Conservation (phyloP, 2,888 invertebrate species). For the Lasioglossum figueresi region DNA sequence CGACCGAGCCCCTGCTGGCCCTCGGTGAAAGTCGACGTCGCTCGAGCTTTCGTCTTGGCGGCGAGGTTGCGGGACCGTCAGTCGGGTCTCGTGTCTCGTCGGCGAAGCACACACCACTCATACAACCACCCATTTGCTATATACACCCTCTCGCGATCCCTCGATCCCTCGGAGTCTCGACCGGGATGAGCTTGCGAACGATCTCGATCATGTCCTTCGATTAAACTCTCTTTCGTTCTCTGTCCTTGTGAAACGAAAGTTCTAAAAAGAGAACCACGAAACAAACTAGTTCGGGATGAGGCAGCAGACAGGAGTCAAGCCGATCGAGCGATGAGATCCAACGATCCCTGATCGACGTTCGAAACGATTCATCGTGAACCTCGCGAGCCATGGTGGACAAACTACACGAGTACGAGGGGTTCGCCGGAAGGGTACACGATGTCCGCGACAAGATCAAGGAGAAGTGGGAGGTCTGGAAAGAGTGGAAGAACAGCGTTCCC, state of each 20-base stretch:
- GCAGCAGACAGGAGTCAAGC: background rate
- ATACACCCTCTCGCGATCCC: background rate
- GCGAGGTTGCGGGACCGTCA: constrained; percentile 54
- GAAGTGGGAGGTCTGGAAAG: constrained; percentile 87
- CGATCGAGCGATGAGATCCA: background rate
- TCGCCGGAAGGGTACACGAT: constrained; percentile 89
- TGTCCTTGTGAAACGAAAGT: background rate
- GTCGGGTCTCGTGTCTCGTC: constrained; percentile 61
- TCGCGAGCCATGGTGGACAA: constrained; percentile 89
- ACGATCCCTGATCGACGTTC: background rate
- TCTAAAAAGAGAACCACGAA: background rate
- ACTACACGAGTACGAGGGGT: constrained; percentile 91
- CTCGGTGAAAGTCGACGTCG: constrained; percentile 47
- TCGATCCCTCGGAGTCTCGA: background rate
- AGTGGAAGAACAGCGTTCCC: constrained; percentile 83
- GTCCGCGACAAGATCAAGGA: constrained; percentile 88
- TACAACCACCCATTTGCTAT: background rate
- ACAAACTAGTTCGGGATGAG: background rate
- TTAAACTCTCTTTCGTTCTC: background rate
- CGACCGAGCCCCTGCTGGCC: background rate
- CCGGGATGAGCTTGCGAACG: constrained; percentile 1
- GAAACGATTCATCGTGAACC: background rate
- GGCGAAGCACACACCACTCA: constrained; percentile 29
- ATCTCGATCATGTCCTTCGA: background rate
- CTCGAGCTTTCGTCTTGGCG: constrained; percentile 55